These are phyloP conservation scores for Tenebrio molitor DNA, from an alignment of 1,140 invertebrate species.

Conservation along the genomic window DNA sequence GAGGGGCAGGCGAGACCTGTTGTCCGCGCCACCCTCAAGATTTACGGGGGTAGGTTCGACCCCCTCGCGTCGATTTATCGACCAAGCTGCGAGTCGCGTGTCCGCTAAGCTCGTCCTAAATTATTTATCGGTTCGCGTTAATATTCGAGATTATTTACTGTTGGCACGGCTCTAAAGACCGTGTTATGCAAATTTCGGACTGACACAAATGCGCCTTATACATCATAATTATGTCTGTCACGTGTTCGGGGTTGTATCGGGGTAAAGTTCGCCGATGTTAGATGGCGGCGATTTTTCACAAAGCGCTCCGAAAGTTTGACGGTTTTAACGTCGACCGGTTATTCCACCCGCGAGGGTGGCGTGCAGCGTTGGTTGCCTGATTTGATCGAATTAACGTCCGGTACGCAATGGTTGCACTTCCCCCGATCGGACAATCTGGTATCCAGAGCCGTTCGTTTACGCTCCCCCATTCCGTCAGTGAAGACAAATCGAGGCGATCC, in stretches of 20 bases:
- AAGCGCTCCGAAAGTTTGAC: too few relatives aligned
- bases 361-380: too few relatives aligned
- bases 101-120: background rate
- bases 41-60: background rate
- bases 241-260: background rate
- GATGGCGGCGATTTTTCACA: too few relatives aligned
- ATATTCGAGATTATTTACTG: conserved; percentile 19
- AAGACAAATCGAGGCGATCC: conserved; percentile 2
- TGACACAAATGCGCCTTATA: conserved; percentile 16
- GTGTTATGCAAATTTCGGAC: background rate
- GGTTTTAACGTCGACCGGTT: too few relatives aligned
- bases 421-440: too few relatives aligned
- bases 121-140: conserved; percentile 21
- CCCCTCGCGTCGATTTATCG: conserved; percentile 17
- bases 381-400: too few relatives aligned
- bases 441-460: too few relatives aligned
- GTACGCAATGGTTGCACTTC: too few relatives aligned
- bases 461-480: too few relatives aligned
- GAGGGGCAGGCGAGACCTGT: too few relatives aligned
- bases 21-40: too few relatives aligned
- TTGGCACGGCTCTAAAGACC: background rate
- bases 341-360: too few relatives aligned
- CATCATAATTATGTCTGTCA: conserved; percentile 22
- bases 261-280: background rate
- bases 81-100: conserved; percentile 3